phyloP scores from a whole-genome alignment of 2,113 vertebrate genomes.

The Cepphus grylle region DNA sequence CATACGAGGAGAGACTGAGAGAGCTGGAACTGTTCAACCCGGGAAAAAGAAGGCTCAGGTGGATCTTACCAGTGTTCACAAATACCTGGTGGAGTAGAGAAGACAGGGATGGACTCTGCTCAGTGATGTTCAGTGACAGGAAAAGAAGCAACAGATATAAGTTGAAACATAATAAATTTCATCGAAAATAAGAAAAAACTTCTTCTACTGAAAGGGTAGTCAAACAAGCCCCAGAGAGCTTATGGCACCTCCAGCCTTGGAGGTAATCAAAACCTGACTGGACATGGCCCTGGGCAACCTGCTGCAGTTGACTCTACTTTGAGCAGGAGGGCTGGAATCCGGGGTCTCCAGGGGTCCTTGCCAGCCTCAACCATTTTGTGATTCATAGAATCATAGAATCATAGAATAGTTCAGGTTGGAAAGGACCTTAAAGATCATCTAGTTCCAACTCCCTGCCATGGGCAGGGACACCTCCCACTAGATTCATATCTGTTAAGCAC shows the following conservation, averaged over 20 bases:
- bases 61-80: background rate
- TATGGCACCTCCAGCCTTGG: background rate
- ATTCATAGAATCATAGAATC: background rate
- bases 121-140: no score
- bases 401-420: no score
- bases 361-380: background rate
- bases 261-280: background rate
- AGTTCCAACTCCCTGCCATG: no score
- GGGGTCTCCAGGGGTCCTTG: background rate
- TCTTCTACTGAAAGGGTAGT: background rate
- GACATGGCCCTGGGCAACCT: background rate
- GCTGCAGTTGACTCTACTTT: background rate
- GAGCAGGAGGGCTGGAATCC: accelerated
- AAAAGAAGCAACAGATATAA: accelerated
- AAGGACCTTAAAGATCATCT: no score
- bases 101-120: background rate
- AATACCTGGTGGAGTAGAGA: background rate
- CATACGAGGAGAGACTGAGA: background rate
- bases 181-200: background rate
- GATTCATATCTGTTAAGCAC: background rate
- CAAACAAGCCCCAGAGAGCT: background rate
- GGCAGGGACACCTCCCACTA: no score
- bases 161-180: background rate
- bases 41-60: background rate
- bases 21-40: background rate